Base-by-base conservation (phyloP, 2,797 vertebrate species). In the Apogon talboti region DNA sequence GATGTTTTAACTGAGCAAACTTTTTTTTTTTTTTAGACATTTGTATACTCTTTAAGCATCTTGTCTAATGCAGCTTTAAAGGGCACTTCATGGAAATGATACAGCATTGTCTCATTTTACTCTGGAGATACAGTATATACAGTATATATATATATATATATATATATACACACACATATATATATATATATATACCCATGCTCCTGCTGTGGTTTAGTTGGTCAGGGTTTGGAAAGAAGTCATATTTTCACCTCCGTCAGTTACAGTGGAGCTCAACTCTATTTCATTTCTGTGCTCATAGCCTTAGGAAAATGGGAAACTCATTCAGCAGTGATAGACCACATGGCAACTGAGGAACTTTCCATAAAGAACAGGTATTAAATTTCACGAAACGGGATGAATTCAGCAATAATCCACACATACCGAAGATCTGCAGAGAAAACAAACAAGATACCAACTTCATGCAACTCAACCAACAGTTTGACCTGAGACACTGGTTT, bases 51-150 rank as follows among this genome's bases (percentile, higher is more conserved):
- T 21, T 0, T 13, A 1, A n/a, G 8, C 42, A 33, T 52, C 24
- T 49, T 33, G 24, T 18, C 42, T 59, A 28, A n/a, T 44, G 19
- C 47, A 63, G 63, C 12, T 56, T 66, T 51, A 28, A 63, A 19
- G 8, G 40, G 24, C 12, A 13, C 19, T 46, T 60, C 40, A 38
- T 11, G 16, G 16, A 42, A 28, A 33, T 16, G 0, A 51, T 11
- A 57, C 16, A 2, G 46, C 3, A 35, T 54, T 46, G 28, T 42
- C 40, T 43, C 33, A 60, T 50, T 54, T 33, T 10, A 2, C 24
- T 50, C 19, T 18, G 11, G 3, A 9, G 21, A 6, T 21, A n/a
- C n/a, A n/a, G n/a, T n/a, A n/a, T n/a, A n/a, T n/a, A n/a, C n/a
- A n/a, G n/a, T n/a, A n/a, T n/a, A n/a, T n/a, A n/a, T n/a, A n/a